These are phyloP conservation scores for Tyto alba DNA, from an alignment of 2,113 vertebrate genomes.

Conservation along the genomic window DNA sequence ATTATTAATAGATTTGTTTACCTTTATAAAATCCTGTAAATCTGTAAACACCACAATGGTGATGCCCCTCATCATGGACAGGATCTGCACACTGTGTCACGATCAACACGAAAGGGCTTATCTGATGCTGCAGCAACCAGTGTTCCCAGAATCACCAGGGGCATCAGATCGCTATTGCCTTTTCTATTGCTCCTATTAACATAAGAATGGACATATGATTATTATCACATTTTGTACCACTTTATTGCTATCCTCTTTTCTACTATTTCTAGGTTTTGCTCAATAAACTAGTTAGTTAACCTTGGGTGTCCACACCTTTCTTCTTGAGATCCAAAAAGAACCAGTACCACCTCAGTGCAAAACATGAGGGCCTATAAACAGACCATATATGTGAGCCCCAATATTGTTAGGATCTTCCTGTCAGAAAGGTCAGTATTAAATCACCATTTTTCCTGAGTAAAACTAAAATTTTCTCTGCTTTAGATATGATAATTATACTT, in stretches of 20 bases:
- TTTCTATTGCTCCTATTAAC: not conserved
- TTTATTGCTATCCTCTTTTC: not conserved
- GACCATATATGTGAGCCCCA: not conserved
- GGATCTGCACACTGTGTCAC: not conserved
- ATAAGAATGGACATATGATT: not conserved
- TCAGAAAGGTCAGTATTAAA: not conserved
- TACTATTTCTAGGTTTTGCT: not conserved
- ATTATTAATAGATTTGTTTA: not conserved
- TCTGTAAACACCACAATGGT: not conserved
- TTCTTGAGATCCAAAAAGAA: not conserved
- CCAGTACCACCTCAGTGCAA: not conserved
- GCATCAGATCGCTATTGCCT: not conserved
- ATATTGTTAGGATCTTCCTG: not conserved
- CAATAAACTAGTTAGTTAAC: not conserved
- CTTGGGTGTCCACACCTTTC: not conserved
- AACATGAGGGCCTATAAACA: not conserved
- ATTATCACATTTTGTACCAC: not conserved
- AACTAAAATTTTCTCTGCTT: not conserved
- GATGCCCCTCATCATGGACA: not conserved
- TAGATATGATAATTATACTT: not conserved
- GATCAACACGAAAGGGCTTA: rapidly evolving
- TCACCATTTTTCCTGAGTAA: not conserved
- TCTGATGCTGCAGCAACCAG: not conserved
- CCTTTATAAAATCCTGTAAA: not conserved
- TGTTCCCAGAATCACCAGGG: not conserved